A percentile compares a stretch with the other conserved stretches of the same genome.
Conservation (phyloP, 2,888 invertebrate genomes). For the Microdon myrmicae region DNA sequence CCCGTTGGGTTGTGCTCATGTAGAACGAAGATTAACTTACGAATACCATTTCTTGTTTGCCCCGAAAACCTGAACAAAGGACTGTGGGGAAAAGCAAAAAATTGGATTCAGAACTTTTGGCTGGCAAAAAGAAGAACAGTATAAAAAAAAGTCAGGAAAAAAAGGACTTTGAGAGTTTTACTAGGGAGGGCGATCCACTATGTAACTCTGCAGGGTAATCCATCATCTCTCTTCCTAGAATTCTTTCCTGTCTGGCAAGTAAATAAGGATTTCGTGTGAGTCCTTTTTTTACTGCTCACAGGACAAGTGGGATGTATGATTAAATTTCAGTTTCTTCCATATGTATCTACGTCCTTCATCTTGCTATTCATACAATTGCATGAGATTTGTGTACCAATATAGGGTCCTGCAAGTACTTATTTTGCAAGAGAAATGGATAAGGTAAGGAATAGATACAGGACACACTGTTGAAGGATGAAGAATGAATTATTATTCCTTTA, state of each 20-base stretch:
- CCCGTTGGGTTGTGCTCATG: too few relatives aligned
- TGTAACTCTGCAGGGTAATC: constrained; percentile 35
- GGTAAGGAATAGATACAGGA: constrained; percentile 22
- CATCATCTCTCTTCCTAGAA: constrained; percentile 30
- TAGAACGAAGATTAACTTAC: constrained; percentile 31
- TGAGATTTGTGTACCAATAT: constrained; percentile 12
- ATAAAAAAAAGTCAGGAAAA: constrained; percentile 6
- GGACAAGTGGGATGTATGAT: constrained; percentile 41
- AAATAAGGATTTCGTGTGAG: constrained; percentile 35
- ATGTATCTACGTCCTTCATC: constrained; percentile 9
- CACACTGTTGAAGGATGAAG: constrained; percentile 23
- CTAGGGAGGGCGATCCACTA: constrained; percentile 28
- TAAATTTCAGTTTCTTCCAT: constrained; percentile 36
- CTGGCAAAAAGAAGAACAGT: constrained; percentile 7
- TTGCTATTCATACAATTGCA: constrained; percentile 18
- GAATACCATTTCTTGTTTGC: constrained; percentile 42
- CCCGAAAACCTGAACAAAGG: constrained; percentile 30
- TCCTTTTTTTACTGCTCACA: constrained; percentile 3
- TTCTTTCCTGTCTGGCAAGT: constrained; percentile 25
- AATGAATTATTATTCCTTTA: constrained; percentile 52
- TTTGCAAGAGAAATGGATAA: constrained; percentile 16
- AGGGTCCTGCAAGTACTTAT: constrained; percentile 5
- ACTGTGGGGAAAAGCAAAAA: constrained; percentile 2
- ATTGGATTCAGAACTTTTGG: constrained; percentile 20
- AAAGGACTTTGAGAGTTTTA: constrained; percentile 21